Evolutionary conservation across 2,888 invertebrate species (phyloP).

Genomic region (Cosmorhoe ocellata): DNA sequence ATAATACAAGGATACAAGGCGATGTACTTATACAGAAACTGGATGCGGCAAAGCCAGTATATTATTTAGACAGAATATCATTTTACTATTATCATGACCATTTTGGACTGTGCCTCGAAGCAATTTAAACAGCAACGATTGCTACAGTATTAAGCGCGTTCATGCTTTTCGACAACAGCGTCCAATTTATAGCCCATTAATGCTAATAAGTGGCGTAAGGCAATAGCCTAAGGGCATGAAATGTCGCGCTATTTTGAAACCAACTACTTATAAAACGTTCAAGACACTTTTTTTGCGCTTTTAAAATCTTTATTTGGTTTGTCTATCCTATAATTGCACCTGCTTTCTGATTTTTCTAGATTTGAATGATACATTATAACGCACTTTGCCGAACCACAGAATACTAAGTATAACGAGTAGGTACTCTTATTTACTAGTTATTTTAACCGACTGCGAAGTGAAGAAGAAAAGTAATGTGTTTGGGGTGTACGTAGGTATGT

Average conservation of each 20-base stretch:
- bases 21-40: too few species aligned
- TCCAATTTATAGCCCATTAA: conserved; percentile 28
- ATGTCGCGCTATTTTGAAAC: conserved; percentile 13
- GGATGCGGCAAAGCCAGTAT: too few species aligned
- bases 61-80: not conserved
- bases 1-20: too few species aligned
- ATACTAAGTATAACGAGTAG: too few species aligned
- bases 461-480: too few species aligned
- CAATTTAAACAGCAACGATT: conserved; percentile 14
- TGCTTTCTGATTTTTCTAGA: too few species aligned
- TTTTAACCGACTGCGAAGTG: too few species aligned
- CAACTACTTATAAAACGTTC: not conserved
- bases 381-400: too few species aligned
- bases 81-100: not conserved
- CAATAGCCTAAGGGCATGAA: conserved; percentile 27
- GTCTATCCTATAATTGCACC: too few species aligned
- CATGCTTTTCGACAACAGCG: conserved; percentile 21
- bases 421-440: too few species aligned
- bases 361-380: too few species aligned
- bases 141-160: conserved; percentile 9
- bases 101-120: not conserved
- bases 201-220: conserved; percentile 33
- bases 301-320: not conserved
- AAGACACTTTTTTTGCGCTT: not conserved
- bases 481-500: too few species aligned